Base-by-base conservation (phyloP, 1,140 invertebrate genomes). In the Vanessa tameamea region DNA sequence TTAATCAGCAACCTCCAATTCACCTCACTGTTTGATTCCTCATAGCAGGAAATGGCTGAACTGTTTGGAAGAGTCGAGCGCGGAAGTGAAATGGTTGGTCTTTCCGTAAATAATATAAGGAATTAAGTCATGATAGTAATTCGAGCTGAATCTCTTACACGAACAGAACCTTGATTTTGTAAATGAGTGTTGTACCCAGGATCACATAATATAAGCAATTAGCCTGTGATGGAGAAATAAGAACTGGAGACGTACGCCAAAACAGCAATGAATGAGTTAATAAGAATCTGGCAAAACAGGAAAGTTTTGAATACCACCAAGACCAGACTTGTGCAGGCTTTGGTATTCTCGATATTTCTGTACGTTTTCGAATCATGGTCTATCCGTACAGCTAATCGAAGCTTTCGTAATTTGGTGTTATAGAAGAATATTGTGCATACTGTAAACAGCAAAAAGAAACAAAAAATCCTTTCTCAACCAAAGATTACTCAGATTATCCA, bases 361-460 rank as follows among this genome's bases (percentile, higher is more conserved):
- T 77, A 82, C 67, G 73, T 53, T 11, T 47, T 63, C 0, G 77
- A 83, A 73, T 72, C 78, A 9, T 80, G 77, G 69, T 71, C 75
- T 0, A 66, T 81, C 14, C 23, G 64, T 9, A 9, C 31, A 50
- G 48, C 1, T 14, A 12, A 50, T 12, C 48, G 11, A 50, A 12
- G 48, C 11, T 6, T 9, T 50, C 48, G 5, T 4, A 50, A 50
- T 15, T 5, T 50, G 48, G 48, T 50, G 48, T 51, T 51, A 0
- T 14, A 51, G 14, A 51, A 51, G 13, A 51, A 51, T 4, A n/a
- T n/a, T 51, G 48, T 12, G 48, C 13, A 51, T 51, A n/a, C 48
- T 14, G n/a, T 51, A 12, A 12, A 51, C 48, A 13, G 13, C 48
- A 1, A 51, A 51, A 31, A 1, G 2, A 31, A 31, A 5, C 48